Percentiles rank a stretch among this genome's conserved stretches.
phyloP scores from a whole-genome alignment of 2,888 invertebrate species.

The Salpingus planirostris region DNA sequence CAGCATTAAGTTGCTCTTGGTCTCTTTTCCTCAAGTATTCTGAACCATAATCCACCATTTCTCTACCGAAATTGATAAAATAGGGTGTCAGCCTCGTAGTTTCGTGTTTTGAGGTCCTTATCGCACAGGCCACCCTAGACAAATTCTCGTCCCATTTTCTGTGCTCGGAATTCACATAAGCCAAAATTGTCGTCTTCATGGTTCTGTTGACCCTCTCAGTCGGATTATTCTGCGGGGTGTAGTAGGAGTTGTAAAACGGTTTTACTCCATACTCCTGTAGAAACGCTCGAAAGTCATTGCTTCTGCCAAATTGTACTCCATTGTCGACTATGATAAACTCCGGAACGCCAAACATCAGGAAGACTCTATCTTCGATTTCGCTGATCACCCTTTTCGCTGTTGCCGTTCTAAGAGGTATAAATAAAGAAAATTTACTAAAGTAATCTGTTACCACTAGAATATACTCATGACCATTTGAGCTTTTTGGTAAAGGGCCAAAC shows the following conservation, averaged over 20 bases:
- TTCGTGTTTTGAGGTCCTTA: constrained; percentile 16
- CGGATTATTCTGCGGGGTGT: constrained; percentile 27
- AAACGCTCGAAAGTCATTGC: constrained; percentile 10
- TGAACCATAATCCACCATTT: constrained; percentile 9
- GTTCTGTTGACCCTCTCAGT: constrained; percentile 26
- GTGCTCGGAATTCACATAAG: constrained; percentile 22
- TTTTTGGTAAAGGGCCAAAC: constrained; percentile 14
- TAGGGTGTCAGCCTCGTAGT: constrained; percentile 12
- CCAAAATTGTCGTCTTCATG: constrained; percentile 25
- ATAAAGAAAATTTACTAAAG: constrained; percentile 18
- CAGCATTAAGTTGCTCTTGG: background rate
- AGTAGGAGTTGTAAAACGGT: constrained; percentile 19
- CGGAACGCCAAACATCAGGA: constrained; percentile 20
- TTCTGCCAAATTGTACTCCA: too few relatives aligned
- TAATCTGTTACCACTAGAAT: constrained; percentile 17
- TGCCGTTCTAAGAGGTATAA: constrained; percentile 18
- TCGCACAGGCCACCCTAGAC: constrained; percentile 14
- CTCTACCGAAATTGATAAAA: constrained; percentile 16
- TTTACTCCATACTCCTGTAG: constrained; percentile 9
- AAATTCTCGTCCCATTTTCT: constrained; percentile 17
- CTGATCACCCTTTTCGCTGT: constrained; percentile 10
- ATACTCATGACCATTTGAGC: constrained; percentile 10
- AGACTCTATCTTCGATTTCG: constrained; percentile 18
- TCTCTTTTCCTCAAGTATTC: background rate
- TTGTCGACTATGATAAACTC: too few relatives aligned